These are phyloP conservation scores for Volucella bombylans DNA, from an alignment of 2,888 invertebrate species.

Conservation along the genomic window DNA sequence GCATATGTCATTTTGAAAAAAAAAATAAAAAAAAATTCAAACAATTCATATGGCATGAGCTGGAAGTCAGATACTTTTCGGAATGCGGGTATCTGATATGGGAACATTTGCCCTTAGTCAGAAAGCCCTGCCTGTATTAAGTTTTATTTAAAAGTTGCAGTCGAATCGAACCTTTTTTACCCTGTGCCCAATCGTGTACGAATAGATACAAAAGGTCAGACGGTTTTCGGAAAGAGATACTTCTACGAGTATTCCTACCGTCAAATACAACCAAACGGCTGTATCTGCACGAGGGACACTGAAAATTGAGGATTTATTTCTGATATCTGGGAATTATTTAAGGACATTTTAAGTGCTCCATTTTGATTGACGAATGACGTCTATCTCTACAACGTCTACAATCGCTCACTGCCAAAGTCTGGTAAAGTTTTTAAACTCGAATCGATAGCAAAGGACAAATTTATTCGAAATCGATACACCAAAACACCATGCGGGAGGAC, in stretches of 20 bases:
- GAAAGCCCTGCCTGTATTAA: slow-evolving; percentile 14
- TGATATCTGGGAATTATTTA: slow-evolving; percentile 70
- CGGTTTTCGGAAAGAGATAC: slow-evolving; percentile 3
- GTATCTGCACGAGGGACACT: neutral
- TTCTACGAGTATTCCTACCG: neutral
- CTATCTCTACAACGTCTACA: slow-evolving; percentile 22
- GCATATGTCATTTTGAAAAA: slow-evolving; percentile 55
- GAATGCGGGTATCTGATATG: slow-evolving; percentile 50
- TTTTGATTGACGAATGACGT: slow-evolving; percentile 66
- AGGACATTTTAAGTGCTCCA: slow-evolving; percentile 69
- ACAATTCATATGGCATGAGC: neutral
- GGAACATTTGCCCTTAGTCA: slow-evolving; percentile 39
- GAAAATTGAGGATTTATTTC: slow-evolving; percentile 57
- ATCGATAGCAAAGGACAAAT: slow-evolving; percentile 68
- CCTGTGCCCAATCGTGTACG: slow-evolving; percentile 1
- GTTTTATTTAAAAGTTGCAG: slow-evolving; percentile 66
- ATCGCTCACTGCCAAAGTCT: no score
- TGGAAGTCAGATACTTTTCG: slow-evolving; percentile 39
- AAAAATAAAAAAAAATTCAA: neutral
- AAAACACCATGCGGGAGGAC: neutral
- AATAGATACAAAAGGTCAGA: neutral
- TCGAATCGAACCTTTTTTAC: slow-evolving; percentile 40
- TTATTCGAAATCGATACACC: slow-evolving; percentile 68
- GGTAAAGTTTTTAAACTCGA: slow-evolving; percentile 58
- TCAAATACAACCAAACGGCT: slow-evolving; percentile 1